Conservation (phyloP, 2,888 invertebrate species). For the Lasioglossum figueresi region DNA sequence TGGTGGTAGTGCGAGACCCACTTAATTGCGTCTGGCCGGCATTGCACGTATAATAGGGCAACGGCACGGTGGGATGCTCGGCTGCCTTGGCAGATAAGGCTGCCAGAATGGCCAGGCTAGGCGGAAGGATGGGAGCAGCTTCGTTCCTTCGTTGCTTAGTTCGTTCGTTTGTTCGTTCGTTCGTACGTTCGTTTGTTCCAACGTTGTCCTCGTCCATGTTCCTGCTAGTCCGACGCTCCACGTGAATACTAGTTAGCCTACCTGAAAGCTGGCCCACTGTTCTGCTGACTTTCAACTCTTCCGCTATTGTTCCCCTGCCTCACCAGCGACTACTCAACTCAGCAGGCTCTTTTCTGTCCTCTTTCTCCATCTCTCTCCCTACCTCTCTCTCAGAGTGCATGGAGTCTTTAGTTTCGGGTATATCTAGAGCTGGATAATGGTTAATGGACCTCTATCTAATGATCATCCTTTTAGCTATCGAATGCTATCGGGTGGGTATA, state of each 20-base stretch:
- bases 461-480: neutral
- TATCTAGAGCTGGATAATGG: neutral
- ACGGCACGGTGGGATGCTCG: slow-evolving; percentile 35
- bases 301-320: neutral
- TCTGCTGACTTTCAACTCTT: slow-evolving; percentile 35
- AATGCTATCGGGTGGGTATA: neutral
- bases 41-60: slow-evolving; percentile 66
- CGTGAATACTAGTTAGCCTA: slow-evolving; percentile 24
- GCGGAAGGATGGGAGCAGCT: slow-evolving; percentile 17
- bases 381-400: neutral
- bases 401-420: neutral
- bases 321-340: too few relatives aligned
- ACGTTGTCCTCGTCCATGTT: slow-evolving; percentile 23
- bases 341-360: neutral
- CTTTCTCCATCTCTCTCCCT: neutral
- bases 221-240: slow-evolving; percentile 2
- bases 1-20: slow-evolving; percentile 56
- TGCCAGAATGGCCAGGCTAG: slow-evolving; percentile 50
- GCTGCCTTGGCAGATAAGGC: slow-evolving; percentile 65
- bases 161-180: slow-evolving; percentile 38
- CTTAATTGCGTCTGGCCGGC: slow-evolving; percentile 70
- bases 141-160: slow-evolving; percentile 51
- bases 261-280: slow-evolving; percentile 29
- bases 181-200: slow-evolving; percentile 27
- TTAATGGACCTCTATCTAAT: neutral